phyloP scores from a whole-genome alignment of 2,888 invertebrate species.

The Carpatolechia fugitivella region DNA sequence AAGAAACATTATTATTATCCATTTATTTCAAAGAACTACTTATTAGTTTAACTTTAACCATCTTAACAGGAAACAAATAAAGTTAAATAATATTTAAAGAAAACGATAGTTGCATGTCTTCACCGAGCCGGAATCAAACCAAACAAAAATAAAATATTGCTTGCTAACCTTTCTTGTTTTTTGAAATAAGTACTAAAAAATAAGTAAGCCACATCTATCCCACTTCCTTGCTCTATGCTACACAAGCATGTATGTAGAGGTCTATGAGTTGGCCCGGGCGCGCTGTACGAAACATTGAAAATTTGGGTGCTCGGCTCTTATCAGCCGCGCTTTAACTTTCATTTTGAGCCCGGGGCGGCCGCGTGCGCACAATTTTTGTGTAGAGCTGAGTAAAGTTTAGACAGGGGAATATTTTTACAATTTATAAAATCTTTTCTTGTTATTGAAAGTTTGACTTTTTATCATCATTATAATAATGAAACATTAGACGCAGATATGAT shows the following conservation, averaged over 20 bases:
- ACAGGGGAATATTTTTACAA: conserved; percentile 15
- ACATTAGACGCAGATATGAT: too few relatives aligned
- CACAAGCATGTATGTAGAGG: conserved; percentile 25
- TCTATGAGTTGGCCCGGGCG: conserved; percentile 12
- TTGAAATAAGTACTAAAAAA: too few relatives aligned
- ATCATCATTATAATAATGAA: too few relatives aligned
- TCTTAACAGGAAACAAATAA: too few relatives aligned
- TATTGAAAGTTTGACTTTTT: not conserved
- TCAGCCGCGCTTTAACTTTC: conserved; percentile 67
- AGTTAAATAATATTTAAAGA: too few relatives aligned
- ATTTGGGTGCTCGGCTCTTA: conserved; percentile 74
- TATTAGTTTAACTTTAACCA: too few relatives aligned
- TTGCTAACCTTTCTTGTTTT: too few relatives aligned
- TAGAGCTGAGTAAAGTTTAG: conserved; percentile 34
- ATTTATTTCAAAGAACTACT: too few relatives aligned
- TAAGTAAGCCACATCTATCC: not conserved
- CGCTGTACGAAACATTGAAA: conserved; percentile 71
- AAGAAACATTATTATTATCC: too few relatives aligned
- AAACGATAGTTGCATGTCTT: too few relatives aligned
- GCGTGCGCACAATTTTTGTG: conserved; percentile 52
- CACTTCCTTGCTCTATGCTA: not conserved
- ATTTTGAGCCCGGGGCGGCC: conserved; percentile 67
- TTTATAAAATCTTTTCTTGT: not conserved
- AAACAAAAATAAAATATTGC: too few relatives aligned
- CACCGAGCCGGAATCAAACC: too few relatives aligned